Evolutionary conservation across 2,113 vertebrate genomes (phyloP).

Genomic region (Hyperopisus bebe): DNA sequence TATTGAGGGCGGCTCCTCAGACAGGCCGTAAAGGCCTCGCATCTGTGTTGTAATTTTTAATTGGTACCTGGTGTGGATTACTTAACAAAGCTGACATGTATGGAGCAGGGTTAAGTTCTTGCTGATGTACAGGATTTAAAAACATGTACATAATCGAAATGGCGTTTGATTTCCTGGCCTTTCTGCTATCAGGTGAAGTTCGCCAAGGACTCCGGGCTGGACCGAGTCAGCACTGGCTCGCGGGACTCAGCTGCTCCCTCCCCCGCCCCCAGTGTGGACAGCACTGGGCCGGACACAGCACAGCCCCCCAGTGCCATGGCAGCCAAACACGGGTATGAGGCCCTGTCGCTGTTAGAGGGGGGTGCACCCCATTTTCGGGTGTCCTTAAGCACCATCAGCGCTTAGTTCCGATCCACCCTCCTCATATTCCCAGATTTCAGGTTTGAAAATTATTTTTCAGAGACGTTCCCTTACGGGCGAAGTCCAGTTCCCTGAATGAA

Average conservation of each 20-base stretch:
- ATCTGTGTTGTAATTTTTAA: background rate
- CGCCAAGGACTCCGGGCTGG: slow-evolving; percentile 66
- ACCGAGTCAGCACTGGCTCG: slow-evolving; percentile 63
- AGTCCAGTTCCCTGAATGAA: slow-evolving; percentile 85
- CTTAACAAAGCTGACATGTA: background rate
- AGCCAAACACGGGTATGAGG: slow-evolving; percentile 69
- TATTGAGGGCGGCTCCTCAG: background rate
- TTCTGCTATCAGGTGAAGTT: slow-evolving; percentile 72
- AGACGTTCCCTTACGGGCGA: slow-evolving; percentile 70
- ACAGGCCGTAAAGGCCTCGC: background rate
- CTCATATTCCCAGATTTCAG: background rate
- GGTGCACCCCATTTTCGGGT: background rate
- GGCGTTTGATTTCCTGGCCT: background rate
- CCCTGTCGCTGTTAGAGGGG: background rate
- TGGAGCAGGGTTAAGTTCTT: background rate
- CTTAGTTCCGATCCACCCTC: background rate
- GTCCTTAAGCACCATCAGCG: background rate
- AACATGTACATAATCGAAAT: background rate
- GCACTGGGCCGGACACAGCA: slow-evolving; percentile 53
- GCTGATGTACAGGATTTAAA: background rate
- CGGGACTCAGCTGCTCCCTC: slow-evolving; percentile 73
- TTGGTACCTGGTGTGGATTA: background rate
- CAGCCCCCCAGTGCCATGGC: slow-evolving; percentile 54
- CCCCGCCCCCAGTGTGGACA: slow-evolving; percentile 69
- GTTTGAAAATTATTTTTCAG: slow-evolving; percentile 50